Evolutionary conservation across 1,140 invertebrate species (phyloP).

Genomic region (Danaus plexippus): DNA sequence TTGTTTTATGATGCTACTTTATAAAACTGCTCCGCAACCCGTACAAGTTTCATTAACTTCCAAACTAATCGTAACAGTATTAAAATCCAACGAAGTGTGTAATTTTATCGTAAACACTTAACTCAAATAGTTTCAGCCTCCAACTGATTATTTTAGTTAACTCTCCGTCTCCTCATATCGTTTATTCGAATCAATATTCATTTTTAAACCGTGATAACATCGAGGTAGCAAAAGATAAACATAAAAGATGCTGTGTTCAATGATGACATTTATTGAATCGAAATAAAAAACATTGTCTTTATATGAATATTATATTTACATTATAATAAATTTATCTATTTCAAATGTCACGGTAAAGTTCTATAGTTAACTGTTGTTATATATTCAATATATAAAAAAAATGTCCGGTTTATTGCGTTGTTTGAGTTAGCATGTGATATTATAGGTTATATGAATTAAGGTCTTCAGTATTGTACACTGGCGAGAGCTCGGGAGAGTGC

Average conservation of each 20-base stretch:
- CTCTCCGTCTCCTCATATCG: no score
- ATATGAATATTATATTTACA: conserved; percentile 47
- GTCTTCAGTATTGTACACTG: conserved; percentile 18
- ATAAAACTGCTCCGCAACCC: neutral
- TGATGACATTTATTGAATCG: conserved; percentile 21
- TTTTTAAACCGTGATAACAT: no score
- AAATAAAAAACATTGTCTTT: conserved; percentile 47
- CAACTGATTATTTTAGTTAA: no score
- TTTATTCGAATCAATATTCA: no score
- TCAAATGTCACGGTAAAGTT: neutral
- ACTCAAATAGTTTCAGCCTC: no score
- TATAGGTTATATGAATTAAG: conserved; percentile 12
- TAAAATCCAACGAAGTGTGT: conserved; percentile 14
- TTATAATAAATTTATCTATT: conserved; percentile 23
- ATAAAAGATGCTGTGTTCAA: no score
- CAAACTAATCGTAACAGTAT: conserved; percentile 3
- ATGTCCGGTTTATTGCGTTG: conserved; percentile 2
- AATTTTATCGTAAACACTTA: conserved; percentile 6
- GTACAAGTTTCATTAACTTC: conserved; percentile 1
- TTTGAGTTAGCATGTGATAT: conserved; percentile 18
- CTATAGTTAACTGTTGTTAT: neutral
- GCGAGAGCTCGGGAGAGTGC: conserved; percentile 23
- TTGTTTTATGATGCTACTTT: conserved; percentile 1
- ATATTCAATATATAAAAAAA: conserved; percentile 11
- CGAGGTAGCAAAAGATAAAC: no score